Base-by-base conservation (phyloP, 1,140 invertebrate species). In the Grapholita molesta region DNA sequence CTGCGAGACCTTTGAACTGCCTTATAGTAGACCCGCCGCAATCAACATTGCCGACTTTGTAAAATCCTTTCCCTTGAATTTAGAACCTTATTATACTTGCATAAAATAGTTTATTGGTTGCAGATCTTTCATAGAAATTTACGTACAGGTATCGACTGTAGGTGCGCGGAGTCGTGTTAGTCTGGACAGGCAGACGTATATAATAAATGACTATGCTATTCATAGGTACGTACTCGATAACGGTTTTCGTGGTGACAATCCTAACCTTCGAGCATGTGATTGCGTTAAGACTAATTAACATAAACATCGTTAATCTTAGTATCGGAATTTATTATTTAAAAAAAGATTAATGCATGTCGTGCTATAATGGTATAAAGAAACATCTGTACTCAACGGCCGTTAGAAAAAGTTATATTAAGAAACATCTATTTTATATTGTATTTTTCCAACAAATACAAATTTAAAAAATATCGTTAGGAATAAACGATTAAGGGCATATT, bases 181-280 rank as follows among this genome's bases (percentile, higher is more conserved):
- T 33, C 30, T 81, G 74, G 85, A 57, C 52, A 66, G 42, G 74
- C 76, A 71, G 70, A 69, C 72, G 61, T 70, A 70, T 77, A 83
- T 80, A 65, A 35, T 35, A 35, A 65, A 65, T 65, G 7, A 32
- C 30, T 21, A 11, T 35, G 64, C 30, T 38, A 65, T 35, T 38
- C 33, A 33, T 65, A 65, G 33, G 42, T 48, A 48, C 18, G 30
- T 35, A n/a, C 3, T 2, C n/a, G 78, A 79, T 89, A 87, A 86
- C 84, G 77, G 83, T 82, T 86, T 76, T 82, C 78, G 74, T 79
- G 76, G 77, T 70, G 78, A 82, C 79, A 84, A 78, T 81, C 67
- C 75, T 65, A 80, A 70, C 76, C 78, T 75, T 77, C 80, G 80
- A 76, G 84, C 80, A 70, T 64, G 48, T 72, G 57, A 70, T 68